phyloP scores from a whole-genome alignment of 2,888 invertebrate genomes.

The Apomyelois bistriatella region DNA sequence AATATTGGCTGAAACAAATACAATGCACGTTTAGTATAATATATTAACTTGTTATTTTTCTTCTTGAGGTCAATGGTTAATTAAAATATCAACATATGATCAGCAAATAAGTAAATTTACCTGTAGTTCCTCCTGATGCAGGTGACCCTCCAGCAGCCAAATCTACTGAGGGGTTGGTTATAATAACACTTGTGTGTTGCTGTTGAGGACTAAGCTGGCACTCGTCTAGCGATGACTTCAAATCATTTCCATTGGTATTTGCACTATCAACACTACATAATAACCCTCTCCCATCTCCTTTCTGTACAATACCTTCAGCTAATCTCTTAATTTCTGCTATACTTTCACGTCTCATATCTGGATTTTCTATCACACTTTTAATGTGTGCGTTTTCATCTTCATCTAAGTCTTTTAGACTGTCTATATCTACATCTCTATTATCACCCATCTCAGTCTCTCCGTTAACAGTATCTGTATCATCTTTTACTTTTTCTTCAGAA shows the following conservation, averaged over 20 bases:
- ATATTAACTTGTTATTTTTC: too few species aligned
- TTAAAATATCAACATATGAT: neutral
- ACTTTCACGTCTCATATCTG: slow-evolving; percentile 69
- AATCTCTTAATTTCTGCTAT: slow-evolving; percentile 73
- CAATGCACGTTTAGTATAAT: too few species aligned
- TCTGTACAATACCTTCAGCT: slow-evolving; percentile 74
- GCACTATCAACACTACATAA: slow-evolving; percentile 71
- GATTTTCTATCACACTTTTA: slow-evolving; percentile 68
- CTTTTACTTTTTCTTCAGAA: slow-evolving; percentile 53
- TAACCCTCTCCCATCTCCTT: slow-evolving; percentile 65
- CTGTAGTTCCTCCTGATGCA: slow-evolving; percentile 64
- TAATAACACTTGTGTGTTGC: slow-evolving; percentile 83
- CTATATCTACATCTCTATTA: slow-evolving; percentile 69
- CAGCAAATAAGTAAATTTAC: too few species aligned
- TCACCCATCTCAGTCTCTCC: slow-evolving; percentile 78
- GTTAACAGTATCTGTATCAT: slow-evolving; percentile 57
- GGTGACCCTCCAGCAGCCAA: slow-evolving; percentile 73
- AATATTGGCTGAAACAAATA: slow-evolving; percentile 55
- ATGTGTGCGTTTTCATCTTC: slow-evolving; percentile 61
- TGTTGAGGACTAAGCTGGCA: slow-evolving; percentile 47
- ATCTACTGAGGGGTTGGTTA: slow-evolving; percentile 86
- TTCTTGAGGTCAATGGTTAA: too few species aligned
- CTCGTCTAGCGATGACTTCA: slow-evolving; percentile 57
- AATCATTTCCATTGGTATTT: slow-evolving; percentile 58
- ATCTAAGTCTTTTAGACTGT: slow-evolving; percentile 74